phyloP scores from a whole-genome alignment of 2,113 vertebrate genomes.

The Cranoglanis bouderius region DNA sequence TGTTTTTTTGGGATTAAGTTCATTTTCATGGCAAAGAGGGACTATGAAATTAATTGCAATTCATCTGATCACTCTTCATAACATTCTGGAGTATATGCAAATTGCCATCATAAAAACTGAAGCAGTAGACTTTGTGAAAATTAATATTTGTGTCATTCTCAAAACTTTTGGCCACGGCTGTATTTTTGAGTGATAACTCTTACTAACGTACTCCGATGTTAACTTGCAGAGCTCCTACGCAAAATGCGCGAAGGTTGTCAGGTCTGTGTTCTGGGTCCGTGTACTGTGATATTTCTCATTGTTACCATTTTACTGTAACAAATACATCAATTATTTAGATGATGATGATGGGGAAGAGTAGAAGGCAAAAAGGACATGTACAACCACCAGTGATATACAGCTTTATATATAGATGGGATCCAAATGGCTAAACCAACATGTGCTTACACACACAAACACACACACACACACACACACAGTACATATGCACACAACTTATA shows the following conservation, averaged over 20 bases:
- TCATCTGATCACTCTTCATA: too few relatives aligned
- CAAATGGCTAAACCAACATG: conserved; percentile 3
- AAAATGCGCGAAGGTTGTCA: neutral
- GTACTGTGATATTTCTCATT: neutral
- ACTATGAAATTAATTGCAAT: too few relatives aligned
- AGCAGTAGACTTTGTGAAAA: too few relatives aligned
- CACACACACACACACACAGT: conserved; percentile 27
- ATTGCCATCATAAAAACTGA: too few relatives aligned
- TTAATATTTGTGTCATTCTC: too few relatives aligned
- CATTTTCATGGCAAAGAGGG: too few relatives aligned
- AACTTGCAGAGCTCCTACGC: neutral
- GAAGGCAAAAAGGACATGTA: neutral
- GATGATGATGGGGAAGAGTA: neutral
- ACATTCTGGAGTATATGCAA: too few relatives aligned
- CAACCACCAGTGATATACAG: neutral
- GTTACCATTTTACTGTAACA: neutral
- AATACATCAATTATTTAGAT: neutral
- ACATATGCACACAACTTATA: neutral
- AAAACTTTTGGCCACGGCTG: too few relatives aligned
- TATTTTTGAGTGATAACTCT: neutral
- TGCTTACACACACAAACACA: conserved; percentile 32
- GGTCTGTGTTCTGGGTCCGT: neutral
- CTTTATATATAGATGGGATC: neutral
- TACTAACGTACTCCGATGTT: neutral
- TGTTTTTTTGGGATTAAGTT: too few relatives aligned